Conservation (phyloP, 64 coral and sea anemone species). For the Pocillopora damicornis region DNA sequence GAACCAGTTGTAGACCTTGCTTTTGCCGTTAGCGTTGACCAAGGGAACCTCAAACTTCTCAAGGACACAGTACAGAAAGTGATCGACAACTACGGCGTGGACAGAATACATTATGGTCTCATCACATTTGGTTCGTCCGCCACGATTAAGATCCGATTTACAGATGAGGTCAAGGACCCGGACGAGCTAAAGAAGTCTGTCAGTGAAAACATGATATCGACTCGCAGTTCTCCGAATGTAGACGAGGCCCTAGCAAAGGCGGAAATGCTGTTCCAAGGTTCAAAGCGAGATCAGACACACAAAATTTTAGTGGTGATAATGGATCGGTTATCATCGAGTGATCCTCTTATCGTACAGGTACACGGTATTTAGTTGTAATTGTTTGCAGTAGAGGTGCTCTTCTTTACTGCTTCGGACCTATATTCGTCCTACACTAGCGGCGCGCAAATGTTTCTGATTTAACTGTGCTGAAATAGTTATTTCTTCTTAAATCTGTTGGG, state of each 20-base stretch:
- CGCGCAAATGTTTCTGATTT: too few species aligned
- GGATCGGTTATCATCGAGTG: slow-evolving; percentile 27
- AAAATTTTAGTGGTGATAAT: slow-evolving; percentile 38
- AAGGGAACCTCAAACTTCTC: slow-evolving; percentile 47
- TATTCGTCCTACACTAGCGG: too few species aligned
- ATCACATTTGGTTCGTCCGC: slow-evolving; percentile 60
- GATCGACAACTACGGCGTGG: slow-evolving; percentile 24
- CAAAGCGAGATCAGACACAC: slow-evolving; percentile 25
- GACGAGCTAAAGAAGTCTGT: slow-evolving; percentile 1
- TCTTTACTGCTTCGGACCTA: neutral
- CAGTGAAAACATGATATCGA: neutral
- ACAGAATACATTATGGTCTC: slow-evolving; percentile 57
- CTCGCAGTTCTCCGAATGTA: neutral
- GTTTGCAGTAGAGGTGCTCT: neutral
- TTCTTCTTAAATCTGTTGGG: too few species aligned
- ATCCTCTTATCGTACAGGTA: neutral
- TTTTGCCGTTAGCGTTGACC: slow-evolving; percentile 64
- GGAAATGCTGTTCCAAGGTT: slow-evolving; percentile 16
- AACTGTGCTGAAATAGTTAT: too few species aligned
- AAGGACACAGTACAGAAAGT: slow-evolving; percentile 54
- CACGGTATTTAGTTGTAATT: neutral
- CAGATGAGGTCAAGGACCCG: neutral
- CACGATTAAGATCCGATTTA: slow-evolving; percentile 40
- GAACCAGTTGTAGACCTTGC: slow-evolving; percentile 55
- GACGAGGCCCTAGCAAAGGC: slow-evolving; percentile 6